Conservation (phyloP, 1,140 invertebrate species). For the Phenacoccus solenopsis region DNA sequence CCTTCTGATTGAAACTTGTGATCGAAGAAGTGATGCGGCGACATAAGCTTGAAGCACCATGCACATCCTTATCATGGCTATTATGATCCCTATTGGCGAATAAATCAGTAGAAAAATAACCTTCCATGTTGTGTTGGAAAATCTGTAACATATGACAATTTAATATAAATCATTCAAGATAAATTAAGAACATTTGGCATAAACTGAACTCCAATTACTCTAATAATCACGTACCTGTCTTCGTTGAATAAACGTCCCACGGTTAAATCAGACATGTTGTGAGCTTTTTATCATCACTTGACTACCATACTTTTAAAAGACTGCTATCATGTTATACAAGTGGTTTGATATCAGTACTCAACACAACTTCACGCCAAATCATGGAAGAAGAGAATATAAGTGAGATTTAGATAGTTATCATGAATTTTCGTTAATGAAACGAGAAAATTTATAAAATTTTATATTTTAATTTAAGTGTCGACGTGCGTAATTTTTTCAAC, state of each 20-base stretch:
- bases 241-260: background rate
- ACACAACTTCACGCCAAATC: too few relatives aligned
- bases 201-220: background rate
- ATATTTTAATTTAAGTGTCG: too few relatives aligned
- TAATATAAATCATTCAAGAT: background rate
- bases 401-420: too few relatives aligned
- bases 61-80: background rate
- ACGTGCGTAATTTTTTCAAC: too few relatives aligned
- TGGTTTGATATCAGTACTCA: too few relatives aligned
- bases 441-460: too few relatives aligned
- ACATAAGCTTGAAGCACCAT: conserved; percentile 6
- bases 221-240: background rate
- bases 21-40: background rate
- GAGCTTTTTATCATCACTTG: background rate
- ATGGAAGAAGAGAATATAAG: too few relatives aligned
- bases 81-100: background rate
- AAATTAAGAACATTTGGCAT: background rate
- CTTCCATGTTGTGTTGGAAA: conserved; percentile 7
- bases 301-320: background rate
- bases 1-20: conserved; percentile 1
- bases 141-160: background rate
- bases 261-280: background rate
- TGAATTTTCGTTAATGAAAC: too few relatives aligned
- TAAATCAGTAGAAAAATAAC: background rate
- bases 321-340: background rate